A percentile compares a stretch with the other conserved stretches of the same genome.
These are phyloP conservation scores for Lysandra coridon DNA, from an alignment of 2,888 invertebrate genomes.

Conservation along the genomic window DNA sequence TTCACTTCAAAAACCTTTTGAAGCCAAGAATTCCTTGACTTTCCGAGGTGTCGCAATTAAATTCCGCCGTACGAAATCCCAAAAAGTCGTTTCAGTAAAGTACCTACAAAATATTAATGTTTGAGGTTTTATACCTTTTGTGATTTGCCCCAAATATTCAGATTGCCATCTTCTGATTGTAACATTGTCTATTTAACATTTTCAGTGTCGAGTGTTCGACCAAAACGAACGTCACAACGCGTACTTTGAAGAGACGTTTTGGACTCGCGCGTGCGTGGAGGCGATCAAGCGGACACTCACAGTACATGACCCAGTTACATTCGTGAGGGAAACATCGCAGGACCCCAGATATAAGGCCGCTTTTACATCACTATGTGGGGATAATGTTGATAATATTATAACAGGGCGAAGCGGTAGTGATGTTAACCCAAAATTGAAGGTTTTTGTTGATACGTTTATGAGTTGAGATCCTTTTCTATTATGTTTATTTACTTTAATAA, in stretches of 20 bases:
- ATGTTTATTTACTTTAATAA: too few species aligned
- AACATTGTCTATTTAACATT: conserved; percentile 32
- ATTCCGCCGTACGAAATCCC: too few species aligned
- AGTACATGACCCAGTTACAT: neutral
- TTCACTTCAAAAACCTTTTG: too few species aligned
- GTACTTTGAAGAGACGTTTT: conserved; percentile 76
- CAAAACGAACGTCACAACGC: conserved; percentile 83
- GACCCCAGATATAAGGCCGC: conserved; percentile 43
- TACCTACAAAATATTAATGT: too few species aligned
- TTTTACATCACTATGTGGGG: conserved; percentile 51
- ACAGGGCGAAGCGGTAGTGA: conserved; percentile 16
- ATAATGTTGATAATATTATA: conserved; percentile 43
- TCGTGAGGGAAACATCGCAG: conserved; percentile 27
- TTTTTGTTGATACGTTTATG: conserved; percentile 36
- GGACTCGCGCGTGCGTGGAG: conserved; percentile 58
- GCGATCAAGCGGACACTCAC: conserved; percentile 39
- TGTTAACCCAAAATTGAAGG: conserved; percentile 38
- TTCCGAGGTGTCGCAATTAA: too few species aligned
- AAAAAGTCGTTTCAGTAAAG: too few species aligned
- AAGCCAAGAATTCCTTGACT: too few species aligned
- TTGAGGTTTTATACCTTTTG: too few species aligned
- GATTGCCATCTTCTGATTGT: neutral
- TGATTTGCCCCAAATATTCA: neutral
- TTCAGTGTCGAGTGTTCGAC: conserved; percentile 82
- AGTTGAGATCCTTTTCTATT: neutral